Percentiles rank a stretch among this genome's conserved stretches.
phyloP scores from a whole-genome alignment of 2,888 invertebrate genomes.

The Hyalella azteca region DNA sequence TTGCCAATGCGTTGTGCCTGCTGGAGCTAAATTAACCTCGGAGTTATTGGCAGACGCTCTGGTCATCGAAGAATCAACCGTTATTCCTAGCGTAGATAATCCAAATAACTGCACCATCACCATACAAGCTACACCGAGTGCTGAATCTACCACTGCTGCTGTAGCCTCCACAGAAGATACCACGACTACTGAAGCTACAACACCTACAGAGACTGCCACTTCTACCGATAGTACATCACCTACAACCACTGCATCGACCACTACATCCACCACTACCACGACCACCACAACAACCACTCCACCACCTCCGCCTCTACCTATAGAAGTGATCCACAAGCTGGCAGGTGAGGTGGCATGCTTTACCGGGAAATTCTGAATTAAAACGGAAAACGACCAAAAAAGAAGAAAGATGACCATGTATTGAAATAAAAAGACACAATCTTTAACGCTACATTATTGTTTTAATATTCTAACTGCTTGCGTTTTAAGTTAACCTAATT shows the following conservation, averaged over 20 bases:
- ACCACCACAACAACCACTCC: constrained; percentile 40
- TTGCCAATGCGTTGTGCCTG: not conserved
- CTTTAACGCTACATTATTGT: no score
- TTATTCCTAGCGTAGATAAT: not conserved
- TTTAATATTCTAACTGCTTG: no score
- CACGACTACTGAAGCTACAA: not conserved
- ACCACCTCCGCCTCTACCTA: constrained; percentile 41
- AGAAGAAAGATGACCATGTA: not conserved
- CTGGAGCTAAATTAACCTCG: no score
- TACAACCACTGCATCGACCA: constrained; percentile 16
- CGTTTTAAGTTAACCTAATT: no score
- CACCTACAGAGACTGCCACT: constrained; percentile 23
- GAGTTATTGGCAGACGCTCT: no score
- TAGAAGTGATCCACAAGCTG: constrained; percentile 38
- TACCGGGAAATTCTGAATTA: not conserved
- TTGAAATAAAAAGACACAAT: not conserved
- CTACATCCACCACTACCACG: not conserved
- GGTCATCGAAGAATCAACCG: not conserved
- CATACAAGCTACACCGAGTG: not conserved
- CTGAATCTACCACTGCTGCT: not conserved
- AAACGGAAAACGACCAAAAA: no score
- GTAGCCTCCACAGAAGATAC: not conserved
- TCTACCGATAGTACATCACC: no score
- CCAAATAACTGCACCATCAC: not conserved
- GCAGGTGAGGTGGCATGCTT: constrained; percentile 46